Base-by-base conservation (phyloP, 37 sponge, comb jelly and placozoan genomes). In the Hormiphora californensis region DNA sequence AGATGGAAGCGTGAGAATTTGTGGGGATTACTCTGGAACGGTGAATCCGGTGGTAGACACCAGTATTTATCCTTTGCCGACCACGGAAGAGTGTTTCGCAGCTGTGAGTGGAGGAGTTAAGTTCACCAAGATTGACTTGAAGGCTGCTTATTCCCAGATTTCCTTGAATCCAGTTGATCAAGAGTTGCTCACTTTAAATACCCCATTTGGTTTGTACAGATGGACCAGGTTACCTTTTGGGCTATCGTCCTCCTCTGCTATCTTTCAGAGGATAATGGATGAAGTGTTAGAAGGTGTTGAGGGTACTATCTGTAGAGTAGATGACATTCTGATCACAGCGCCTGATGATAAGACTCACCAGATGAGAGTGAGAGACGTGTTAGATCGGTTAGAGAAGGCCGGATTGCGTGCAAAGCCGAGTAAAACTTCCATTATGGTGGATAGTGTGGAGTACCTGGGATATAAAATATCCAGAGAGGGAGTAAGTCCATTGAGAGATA, bases 1-100 rank as follows among this genome's bases (percentile, higher is more conserved):
- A 15, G 63, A 87, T 51, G 87, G 87, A 34, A 51, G 37, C 0
- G 17, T 87, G 40, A 35, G 67, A 33, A 62, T 87, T 27, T 87
- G 87, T 63, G 87, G 63, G 25, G 87, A 87, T 87, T 87, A 59
- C 63, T 39, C 63, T 27, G 88, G 28, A 0, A 88, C 88, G 0
- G 54, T 78, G 23, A 88, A 88, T 69, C 81, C 69, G 23, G 40
- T 38, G 68, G 37, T 88, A 19, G 55, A 88, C 21, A 44, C 40
- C n/a, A 86, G 85, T 19, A 33, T 32, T 19, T 88, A 88, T 33
- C 73, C 54, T 0, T 34, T 88, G 54, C 85, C 88, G n/a, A 86
- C n/a, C 28, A 35, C 22, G 32, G 81, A 88, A 37, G 88, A 88
- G 3, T 39, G 68, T 28, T 88, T 88, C 40, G 54, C 39, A 1